These are phyloP conservation scores for Brenthis hecate DNA, from an alignment of 2,888 invertebrate species.

Conservation along the genomic window DNA sequence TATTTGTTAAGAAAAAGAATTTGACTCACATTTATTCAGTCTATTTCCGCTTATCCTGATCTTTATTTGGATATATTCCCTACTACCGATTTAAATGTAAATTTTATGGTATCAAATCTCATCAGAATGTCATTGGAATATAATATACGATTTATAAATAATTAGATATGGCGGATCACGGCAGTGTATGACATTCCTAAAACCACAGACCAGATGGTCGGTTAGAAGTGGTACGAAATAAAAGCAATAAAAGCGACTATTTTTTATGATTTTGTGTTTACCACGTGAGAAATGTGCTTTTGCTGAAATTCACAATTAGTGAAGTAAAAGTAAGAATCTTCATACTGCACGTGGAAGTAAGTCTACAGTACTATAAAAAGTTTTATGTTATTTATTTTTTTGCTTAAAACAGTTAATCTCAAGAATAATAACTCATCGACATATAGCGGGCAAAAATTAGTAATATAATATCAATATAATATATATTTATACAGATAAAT, in stretches of 20 bases:
- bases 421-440: too few species aligned
- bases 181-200: constrained; percentile 48
- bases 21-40: constrained; percentile 20
- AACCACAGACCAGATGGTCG: not conserved
- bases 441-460: too few species aligned
- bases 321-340: too few species aligned
- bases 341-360: too few species aligned
- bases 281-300: too few species aligned
- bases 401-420: too few species aligned
- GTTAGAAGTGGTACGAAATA: constrained; percentile 6
- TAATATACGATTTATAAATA: constrained; percentile 43
- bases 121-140: constrained; percentile 49
- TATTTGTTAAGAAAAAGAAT: not conserved
- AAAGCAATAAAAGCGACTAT: not conserved
- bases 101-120: constrained; percentile 61
- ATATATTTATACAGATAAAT: too few species aligned
- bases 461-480: too few species aligned
- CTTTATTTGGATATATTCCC: constrained; percentile 47
- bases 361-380: too few species aligned
- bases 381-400: too few species aligned
- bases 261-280: too few species aligned
- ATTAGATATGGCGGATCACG: constrained; percentile 53
- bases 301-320: too few species aligned
- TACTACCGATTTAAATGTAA: constrained; percentile 65
- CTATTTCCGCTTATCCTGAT: constrained; percentile 13